phyloP scores from a whole-genome alignment of 1,140 invertebrate genomes.

The Artemia franciscana region DNA sequence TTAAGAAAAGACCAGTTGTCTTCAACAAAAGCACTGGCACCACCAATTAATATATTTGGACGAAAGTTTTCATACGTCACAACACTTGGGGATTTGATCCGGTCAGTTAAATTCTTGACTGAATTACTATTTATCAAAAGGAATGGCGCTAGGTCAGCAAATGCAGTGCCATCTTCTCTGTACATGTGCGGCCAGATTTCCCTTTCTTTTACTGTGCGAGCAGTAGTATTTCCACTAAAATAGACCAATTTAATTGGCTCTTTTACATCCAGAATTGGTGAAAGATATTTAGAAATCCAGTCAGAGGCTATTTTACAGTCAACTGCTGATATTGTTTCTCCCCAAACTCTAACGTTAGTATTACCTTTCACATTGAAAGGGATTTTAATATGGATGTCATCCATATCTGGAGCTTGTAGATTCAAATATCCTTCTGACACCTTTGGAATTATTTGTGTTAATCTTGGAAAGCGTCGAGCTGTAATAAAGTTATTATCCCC shows the following conservation, averaged over 20 bases:
- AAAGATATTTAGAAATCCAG: conserved; percentile 4
- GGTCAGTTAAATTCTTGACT: conserved; percentile 31
- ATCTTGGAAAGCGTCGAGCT: conserved; percentile 5
- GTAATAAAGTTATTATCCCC: conserved; percentile 9
- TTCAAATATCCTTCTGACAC: conserved; percentile 4
- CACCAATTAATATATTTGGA: conserved; percentile 39
- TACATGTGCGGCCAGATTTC: conserved; percentile 2
- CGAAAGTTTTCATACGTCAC: conserved; percentile 33
- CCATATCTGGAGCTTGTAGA: conserved; percentile 2
- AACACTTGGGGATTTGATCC: conserved; percentile 22
- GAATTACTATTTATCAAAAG: conserved; percentile 35
- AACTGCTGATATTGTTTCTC: neutral
- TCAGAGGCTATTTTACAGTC: conserved; percentile 3
- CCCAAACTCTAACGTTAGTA: conserved; percentile 4
- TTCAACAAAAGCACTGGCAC: conserved; percentile 33
- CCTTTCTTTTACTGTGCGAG: neutral
- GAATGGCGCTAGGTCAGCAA: conserved; percentile 30
- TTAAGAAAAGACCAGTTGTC: conserved; percentile 41
- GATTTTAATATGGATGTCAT: neutral
- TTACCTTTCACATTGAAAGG: neutral
- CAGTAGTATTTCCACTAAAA: neutral
- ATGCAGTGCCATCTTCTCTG: conserved; percentile 21
- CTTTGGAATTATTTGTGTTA: conserved; percentile 5
- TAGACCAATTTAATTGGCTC: neutral
- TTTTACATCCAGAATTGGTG: neutral